Conservation (phyloP, 2,888 invertebrate species). For the Dryocosmus kuriphilus region DNA sequence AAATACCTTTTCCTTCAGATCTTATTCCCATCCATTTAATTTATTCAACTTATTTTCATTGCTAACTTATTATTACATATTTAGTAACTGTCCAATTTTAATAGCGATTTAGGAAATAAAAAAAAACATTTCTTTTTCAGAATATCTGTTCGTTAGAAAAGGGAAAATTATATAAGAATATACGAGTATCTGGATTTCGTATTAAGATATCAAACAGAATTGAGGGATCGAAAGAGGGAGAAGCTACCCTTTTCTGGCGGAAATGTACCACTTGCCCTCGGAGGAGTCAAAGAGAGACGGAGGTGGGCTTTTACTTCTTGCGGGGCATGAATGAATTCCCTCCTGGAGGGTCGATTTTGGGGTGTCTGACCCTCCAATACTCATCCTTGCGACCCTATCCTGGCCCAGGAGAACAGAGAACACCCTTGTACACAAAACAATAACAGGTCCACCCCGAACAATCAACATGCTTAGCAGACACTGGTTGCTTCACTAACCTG, state of each 20-base stretch:
- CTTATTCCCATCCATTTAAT: conserved; percentile 5
- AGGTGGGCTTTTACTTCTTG: conserved; percentile 60
- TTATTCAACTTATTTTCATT: neutral
- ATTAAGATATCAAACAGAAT: conserved; percentile 77
- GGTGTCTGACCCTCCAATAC: conserved; percentile 75
- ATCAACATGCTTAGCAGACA: conserved; percentile 62
- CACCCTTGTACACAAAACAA: conserved; percentile 71
- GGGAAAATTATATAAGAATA: conserved; percentile 20
- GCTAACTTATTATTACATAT: neutral
- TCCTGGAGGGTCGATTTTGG: conserved; percentile 73
- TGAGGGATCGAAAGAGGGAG: conserved; percentile 55
- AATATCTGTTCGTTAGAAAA: neutral
- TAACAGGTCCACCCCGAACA: conserved; percentile 73
- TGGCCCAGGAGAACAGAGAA: conserved; percentile 65
- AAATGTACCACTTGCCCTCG: conserved; percentile 72
- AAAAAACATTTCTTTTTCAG: neutral
- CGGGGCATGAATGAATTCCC: conserved; percentile 76
- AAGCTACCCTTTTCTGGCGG: conserved; percentile 69
- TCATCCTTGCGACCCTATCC: conserved; percentile 60
- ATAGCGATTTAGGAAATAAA: neutral
- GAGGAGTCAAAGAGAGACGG: conserved; percentile 63
- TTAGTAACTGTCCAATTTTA: too few relatives aligned
- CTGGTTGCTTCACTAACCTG: conserved; percentile 50
- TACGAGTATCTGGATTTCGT: conserved; percentile 67
- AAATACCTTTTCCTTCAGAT: neutral